A percentile compares a stretch with the other conserved stretches of the same genome.
phyloP scores from a whole-genome alignment of 64 coral and sea anemone genomes.

The Pachyseris speciosa region DNA sequence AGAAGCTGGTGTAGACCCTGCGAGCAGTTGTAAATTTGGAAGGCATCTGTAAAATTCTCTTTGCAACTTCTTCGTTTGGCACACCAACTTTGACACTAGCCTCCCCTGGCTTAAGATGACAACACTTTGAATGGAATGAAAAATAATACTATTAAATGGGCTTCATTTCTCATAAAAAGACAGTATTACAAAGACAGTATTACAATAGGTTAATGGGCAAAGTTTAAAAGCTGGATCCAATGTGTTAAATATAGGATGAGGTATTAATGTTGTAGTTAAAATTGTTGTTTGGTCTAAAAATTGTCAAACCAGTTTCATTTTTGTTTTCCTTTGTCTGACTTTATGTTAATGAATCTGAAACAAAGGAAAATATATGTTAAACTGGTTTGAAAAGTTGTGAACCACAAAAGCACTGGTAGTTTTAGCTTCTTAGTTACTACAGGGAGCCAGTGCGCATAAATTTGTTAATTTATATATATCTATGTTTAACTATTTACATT shows the following conservation, averaged over 20 bases:
- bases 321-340: slow-evolving; percentile 1
- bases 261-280: slow-evolving; percentile 3
- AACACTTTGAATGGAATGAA: slow-evolving; percentile 22
- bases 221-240: slow-evolving; percentile 5
- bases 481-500: not conserved
- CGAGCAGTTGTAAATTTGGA: slow-evolving; percentile 29
- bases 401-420: not conserved
- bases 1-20: slow-evolving; percentile 40
- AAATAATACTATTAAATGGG: slow-evolving; percentile 26
- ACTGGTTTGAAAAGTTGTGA: slow-evolving; percentile 2
- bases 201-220: slow-evolving; percentile 2
- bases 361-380: not conserved
- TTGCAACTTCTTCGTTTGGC: not conserved
- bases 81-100: slow-evolving; percentile 9
- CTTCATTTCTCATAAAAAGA: slow-evolving; percentile 11
- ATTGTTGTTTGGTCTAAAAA: not conserved
- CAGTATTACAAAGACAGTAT: no score
- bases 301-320: not conserved
- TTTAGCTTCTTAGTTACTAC: not conserved
- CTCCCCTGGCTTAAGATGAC: slow-evolving; percentile 18
- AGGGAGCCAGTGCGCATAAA: not conserved
- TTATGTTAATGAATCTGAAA: not conserved
- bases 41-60: slow-evolving; percentile 23
- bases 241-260: not conserved
- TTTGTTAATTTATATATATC: not conserved